phyloP scores from a whole-genome alignment of 2,113 vertebrate genomes.

The Hypocryptadius cinnamomeus region DNA sequence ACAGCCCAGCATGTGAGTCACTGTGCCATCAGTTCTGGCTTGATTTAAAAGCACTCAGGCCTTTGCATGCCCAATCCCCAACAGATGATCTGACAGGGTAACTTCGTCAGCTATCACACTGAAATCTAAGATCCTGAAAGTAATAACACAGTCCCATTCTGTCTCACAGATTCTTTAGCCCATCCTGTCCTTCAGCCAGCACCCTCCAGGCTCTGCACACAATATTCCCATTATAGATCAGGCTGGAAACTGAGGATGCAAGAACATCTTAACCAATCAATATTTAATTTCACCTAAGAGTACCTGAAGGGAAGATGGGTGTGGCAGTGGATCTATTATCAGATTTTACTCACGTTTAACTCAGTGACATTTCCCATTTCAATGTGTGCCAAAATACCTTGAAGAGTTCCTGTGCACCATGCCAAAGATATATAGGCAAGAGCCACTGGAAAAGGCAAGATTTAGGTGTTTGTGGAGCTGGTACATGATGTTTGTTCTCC shows the following conservation, averaged over 20 bases:
- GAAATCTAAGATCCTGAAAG: not conserved
- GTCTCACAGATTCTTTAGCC: not conserved
- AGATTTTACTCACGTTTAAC: not conserved
- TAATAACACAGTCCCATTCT: not conserved
- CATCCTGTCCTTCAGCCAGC: not conserved
- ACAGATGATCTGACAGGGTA: not conserved
- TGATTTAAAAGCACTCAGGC: not conserved
- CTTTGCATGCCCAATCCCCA: not conserved
- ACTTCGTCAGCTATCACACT: not conserved
- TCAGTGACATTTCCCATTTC: not conserved
- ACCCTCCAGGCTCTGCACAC: not conserved
- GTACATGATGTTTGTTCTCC: not conserved
- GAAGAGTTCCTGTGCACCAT: rapidly evolving
- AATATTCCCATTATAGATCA: not conserved
- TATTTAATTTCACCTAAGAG: not conserved
- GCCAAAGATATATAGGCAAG: not conserved
- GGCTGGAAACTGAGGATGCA: not conserved
- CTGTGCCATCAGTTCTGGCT: not conserved
- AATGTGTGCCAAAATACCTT: not conserved
- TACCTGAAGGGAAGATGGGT: not conserved
- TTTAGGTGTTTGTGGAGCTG: not conserved
- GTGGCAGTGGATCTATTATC: not conserved
- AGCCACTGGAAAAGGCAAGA: rapidly evolving
- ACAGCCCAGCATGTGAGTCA: not conserved
- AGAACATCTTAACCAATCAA: not conserved